Evolutionary conservation across 92 coral and sea anemone species (phyloP).

Genomic region (Montipora capitata): DNA sequence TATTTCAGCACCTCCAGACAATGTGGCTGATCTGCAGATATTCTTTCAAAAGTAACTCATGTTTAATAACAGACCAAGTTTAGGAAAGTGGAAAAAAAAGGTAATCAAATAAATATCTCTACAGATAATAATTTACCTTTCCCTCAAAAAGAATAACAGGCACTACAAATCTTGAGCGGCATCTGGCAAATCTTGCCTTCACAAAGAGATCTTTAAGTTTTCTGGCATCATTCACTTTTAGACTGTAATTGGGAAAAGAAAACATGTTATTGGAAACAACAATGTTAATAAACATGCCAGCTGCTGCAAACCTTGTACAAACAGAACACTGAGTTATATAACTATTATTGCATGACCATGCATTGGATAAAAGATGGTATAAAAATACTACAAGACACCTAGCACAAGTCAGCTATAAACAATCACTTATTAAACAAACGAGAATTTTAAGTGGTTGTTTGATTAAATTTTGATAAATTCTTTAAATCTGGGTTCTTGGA

Average conservation of each 20-base stretch:
- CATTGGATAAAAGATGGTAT: too few species aligned
- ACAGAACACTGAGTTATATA: too few species aligned
- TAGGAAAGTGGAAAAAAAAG: too few species aligned
- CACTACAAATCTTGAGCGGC: conserved; percentile 97
- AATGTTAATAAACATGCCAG: background rate
- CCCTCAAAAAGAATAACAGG: conserved; percentile 96
- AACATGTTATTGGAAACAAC: background rate
- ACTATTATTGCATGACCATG: too few species aligned
- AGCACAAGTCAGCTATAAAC: too few species aligned
- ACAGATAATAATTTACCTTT: conserved; percentile 69
- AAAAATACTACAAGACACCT: too few species aligned
- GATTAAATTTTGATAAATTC: too few species aligned
- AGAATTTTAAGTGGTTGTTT: too few species aligned
- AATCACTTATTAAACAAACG: too few species aligned
- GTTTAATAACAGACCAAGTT: background rate
- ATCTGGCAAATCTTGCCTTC: conserved; percentile 97
- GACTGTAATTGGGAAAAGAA: background rate
- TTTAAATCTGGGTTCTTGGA: too few species aligned
- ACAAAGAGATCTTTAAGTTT: conserved; percentile 86
- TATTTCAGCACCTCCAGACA: conserved; percentile 95
- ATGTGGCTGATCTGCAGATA: conserved; percentile 96
- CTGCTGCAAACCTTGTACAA: too few species aligned
- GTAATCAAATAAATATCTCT: too few species aligned
- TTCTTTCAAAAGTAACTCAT: conserved; percentile 58
- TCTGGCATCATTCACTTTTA: conserved; percentile 76